phyloP scores from a whole-genome alignment of 2,113 vertebrate species.

The Microcebus lehilahytsara region DNA sequence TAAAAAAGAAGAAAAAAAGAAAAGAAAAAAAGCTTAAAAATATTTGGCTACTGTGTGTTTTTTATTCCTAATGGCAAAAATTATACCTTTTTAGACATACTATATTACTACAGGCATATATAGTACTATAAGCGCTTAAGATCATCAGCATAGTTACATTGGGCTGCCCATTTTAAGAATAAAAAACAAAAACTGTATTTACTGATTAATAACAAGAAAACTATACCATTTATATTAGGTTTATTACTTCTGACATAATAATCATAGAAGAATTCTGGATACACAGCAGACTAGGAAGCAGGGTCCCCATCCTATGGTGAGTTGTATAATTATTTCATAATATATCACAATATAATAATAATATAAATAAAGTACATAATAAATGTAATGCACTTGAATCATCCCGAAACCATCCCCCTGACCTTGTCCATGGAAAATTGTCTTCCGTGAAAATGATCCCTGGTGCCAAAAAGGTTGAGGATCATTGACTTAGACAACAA shows the following conservation, averaged over 20 bases:
- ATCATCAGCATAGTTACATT: neutral
- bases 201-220: neutral
- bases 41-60: neutral
- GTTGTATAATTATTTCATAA: too few species aligned
- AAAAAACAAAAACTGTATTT: neutral
- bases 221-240: neutral
- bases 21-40: neutral
- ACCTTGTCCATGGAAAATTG: too few species aligned
- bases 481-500: neutral
- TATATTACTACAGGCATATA: neutral
- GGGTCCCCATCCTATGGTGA: too few species aligned
- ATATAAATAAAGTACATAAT: too few species aligned
- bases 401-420: too few species aligned
- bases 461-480: too few species aligned
- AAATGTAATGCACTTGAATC: too few species aligned
- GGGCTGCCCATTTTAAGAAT: slow-evolving; percentile 9
- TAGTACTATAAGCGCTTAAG: neutral
- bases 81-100: neutral
- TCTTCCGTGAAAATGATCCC: too few species aligned
- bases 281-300: neutral
- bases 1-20: neutral
- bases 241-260: neutral
- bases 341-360: too few species aligned
- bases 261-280: neutral
- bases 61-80: neutral